These are phyloP conservation scores for Pocota personata DNA, from an alignment of 2,888 invertebrate genomes.

Conservation along the genomic window DNA sequence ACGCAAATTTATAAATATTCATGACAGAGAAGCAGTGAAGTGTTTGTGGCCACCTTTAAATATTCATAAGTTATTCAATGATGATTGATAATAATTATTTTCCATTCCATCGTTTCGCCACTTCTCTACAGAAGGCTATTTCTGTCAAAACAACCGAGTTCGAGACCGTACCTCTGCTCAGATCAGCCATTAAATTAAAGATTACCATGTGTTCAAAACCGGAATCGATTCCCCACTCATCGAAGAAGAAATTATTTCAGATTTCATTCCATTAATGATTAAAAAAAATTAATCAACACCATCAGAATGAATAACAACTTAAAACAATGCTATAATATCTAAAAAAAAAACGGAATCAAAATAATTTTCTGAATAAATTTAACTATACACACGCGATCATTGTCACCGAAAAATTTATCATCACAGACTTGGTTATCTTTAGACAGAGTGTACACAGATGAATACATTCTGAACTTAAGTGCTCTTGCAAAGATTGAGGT, in stretches of 20 bases:
- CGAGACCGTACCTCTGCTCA: background rate
- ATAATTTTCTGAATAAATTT: background rate
- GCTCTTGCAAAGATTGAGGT: background rate
- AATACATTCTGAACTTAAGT: background rate
- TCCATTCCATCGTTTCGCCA: background rate
- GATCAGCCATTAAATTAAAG: background rate
- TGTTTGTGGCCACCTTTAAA: background rate
- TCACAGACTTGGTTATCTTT: background rate
- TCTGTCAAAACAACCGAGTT: background rate
- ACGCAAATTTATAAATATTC: background rate
- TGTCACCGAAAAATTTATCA: background rate
- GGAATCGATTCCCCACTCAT: background rate
- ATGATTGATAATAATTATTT: background rate
- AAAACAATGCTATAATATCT: background rate
- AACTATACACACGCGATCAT: background rate
- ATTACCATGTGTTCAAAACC: constrained; percentile 14
- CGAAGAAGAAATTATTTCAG: constrained; percentile 1
- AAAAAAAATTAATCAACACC: constrained; percentile 25
- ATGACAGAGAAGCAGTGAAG: background rate
- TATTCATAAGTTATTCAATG: background rate
- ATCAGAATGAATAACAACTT: background rate
- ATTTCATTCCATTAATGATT: background rate
- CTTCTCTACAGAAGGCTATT: background rate
- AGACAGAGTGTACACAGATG: background rate
- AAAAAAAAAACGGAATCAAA: background rate